A percentile compares a stretch with the other conserved stretches of the same genome.
phyloP scores from a whole-genome alignment of 2,113 vertebrate species.

The Oceanites oceanicus region DNA sequence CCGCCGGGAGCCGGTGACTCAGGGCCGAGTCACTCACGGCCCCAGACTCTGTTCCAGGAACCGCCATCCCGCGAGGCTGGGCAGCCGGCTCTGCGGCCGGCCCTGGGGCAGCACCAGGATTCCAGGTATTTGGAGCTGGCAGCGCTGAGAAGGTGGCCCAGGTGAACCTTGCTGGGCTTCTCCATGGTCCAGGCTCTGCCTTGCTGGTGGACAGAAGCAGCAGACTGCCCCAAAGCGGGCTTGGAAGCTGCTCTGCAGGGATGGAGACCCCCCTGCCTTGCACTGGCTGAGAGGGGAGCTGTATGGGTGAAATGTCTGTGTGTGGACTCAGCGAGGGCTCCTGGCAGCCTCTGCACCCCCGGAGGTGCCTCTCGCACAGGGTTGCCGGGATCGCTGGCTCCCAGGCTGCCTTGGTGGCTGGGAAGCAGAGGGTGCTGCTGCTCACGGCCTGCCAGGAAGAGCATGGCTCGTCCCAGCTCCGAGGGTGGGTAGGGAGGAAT shows the following conservation, averaged over 20 bases:
- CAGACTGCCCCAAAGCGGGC: not conserved
- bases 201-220: not conserved
- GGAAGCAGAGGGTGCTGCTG: not conserved
- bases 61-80: rapidly evolving
- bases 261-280: not conserved
- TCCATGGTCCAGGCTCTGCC: rapidly evolving
- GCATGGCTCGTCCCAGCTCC: not conserved
- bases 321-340: not conserved
- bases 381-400: not conserved
- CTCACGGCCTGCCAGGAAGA: not conserved
- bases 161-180: not conserved
- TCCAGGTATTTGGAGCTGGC: not conserved
- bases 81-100: not conserved
- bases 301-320: not conserved
- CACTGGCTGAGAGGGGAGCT: not conserved
- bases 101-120: not conserved
- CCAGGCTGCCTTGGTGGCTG: not conserved
- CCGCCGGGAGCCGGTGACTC: not conserved
- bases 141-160: rapidly evolving
- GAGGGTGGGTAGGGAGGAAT: not conserved
- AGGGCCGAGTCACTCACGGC: not conserved
- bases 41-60: not conserved
- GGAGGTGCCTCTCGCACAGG: not conserved
- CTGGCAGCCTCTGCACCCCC: not conserved
- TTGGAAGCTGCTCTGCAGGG: not conserved